Base-by-base conservation (phyloP, 2,797 vertebrate species). In the Enteromius anoplus region DNA sequence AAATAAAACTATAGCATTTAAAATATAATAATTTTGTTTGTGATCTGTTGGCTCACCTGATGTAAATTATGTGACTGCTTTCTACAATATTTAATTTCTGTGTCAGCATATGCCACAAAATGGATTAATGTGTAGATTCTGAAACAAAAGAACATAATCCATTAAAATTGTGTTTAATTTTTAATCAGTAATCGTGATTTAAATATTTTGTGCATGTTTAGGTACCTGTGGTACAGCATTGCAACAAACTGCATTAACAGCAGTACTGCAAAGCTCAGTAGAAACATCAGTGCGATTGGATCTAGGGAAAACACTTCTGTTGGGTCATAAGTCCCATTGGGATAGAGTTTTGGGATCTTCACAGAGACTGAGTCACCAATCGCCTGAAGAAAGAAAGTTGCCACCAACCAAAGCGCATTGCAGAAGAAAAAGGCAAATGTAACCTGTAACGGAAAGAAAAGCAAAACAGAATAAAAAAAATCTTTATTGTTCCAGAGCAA, bases 281-380 rank as follows among this genome's bases (percentile, higher is more conserved):
- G 81, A 73, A 91, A 90, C 90, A 91, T 90, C 29, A 91, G 87
- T 60, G 82, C 84, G 69, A 90, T 71, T 42, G 88, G 91, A 62
- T 89, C 88, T 23, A 91, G 3, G 19, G 32, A 58, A 69, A 89
- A 81, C 26, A n/a, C n/a, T 77, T 82, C n/a, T 29, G 5, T 34
- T 34, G 11, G 14, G 23, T 64, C 51, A 3, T 12, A 3, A 21
- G 47, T 70, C 2, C 87, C 83, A 73, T 84, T 86, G 14, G 75
- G 26, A 49, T 66, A 81, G 1, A 88, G 14, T 78, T 90, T 89
- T 19, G 89, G 84, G 70, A 86, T 81, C 72, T n/a, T 64, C 37
- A 91, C 83, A 19, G 40, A 80, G 42, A 90, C 21, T 1, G 49
- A 19, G 19, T 42, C 37, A 5, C 86, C 87, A 70, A 88, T 86